These are phyloP conservation scores for Argyrosomus japonicus DNA, from an alignment of 2,113 vertebrate genomes.

Conservation along the genomic window DNA sequence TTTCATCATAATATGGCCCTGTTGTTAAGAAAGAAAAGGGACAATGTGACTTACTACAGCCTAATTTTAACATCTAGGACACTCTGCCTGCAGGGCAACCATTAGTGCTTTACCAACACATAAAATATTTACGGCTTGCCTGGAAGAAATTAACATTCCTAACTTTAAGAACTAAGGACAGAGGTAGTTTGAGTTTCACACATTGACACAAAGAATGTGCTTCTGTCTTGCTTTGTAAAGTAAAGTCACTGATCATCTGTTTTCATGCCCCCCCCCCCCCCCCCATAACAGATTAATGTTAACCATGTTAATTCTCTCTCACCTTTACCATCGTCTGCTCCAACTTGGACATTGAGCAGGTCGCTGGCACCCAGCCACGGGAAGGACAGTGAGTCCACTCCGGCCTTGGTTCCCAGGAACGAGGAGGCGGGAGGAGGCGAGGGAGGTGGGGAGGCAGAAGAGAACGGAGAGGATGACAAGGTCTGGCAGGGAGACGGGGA, in stretches of 20 bases:
- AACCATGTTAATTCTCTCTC: neutral
- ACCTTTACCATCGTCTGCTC: slow-evolving; percentile 86
- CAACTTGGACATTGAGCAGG: slow-evolving; percentile 79
- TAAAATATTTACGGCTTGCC: neutral
- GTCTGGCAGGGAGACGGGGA: slow-evolving; percentile 66
- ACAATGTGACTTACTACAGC: neutral
- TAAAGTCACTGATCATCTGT: too few relatives aligned
- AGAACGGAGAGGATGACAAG: slow-evolving; percentile 60
- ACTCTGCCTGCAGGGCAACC: neutral
- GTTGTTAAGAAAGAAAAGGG: too few relatives aligned
- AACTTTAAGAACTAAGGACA: too few relatives aligned
- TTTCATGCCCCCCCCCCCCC: accelerated
- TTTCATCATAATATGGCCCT: neutral
- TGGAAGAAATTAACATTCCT: neutral
- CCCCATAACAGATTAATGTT: too few relatives aligned
- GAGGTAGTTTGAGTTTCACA: too few relatives aligned
- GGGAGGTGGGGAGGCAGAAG: slow-evolving; percentile 50
- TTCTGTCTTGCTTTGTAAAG: neutral
- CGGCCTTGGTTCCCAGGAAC: slow-evolving; percentile 68
- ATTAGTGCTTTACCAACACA: neutral
- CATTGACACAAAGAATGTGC: neutral
- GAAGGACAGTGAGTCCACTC: slow-evolving; percentile 71
- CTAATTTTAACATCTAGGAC: neutral
- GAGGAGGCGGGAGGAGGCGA: slow-evolving; percentile 56
- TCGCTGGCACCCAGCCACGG: slow-evolving; percentile 87